These are phyloP conservation scores for Coreoperca whiteheadi DNA, from an alignment of 2,113 vertebrate genomes.

Conservation along the genomic window DNA sequence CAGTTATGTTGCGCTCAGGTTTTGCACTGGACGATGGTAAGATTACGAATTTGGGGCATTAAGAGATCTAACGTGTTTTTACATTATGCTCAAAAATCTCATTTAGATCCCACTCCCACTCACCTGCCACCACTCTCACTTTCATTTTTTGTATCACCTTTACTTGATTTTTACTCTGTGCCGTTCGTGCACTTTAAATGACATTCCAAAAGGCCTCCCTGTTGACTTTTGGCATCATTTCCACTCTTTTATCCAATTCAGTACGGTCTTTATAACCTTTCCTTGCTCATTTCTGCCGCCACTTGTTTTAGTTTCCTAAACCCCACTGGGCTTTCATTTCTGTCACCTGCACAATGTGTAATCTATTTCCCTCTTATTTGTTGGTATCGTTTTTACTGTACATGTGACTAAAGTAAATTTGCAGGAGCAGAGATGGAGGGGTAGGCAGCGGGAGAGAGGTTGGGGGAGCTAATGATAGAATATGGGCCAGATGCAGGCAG, in stretches of 20 bases:
- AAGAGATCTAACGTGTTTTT: neutral
- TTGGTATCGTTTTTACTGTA: conserved; percentile 44
- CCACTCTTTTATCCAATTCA: conserved; percentile 37
- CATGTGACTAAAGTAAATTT: conserved; percentile 49
- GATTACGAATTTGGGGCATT: neutral
- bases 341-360: conserved; percentile 32
- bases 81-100: neutral
- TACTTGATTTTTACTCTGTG: neutral
- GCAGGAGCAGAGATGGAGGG: conserved; percentile 32
- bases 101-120: conserved; percentile 1
- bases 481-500: conserved; percentile 63
- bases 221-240: conserved; percentile 53
- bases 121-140: neutral
- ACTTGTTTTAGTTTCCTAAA: conserved; percentile 28
- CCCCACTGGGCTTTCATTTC: conserved; percentile 24
- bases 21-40: neutral
- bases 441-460: conserved; percentile 34
- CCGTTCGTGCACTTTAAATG: conserved; percentile 16
- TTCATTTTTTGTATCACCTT: conserved; percentile 15
- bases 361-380: conserved; percentile 25
- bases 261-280: conserved; percentile 32
- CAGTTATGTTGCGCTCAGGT: neutral
- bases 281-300: conserved; percentile 11
- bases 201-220: conserved; percentile 42
- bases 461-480: conserved; percentile 65